These are phyloP conservation scores for Empidonax traillii DNA, from an alignment of 2,113 vertebrate genomes.

Conservation along the genomic window DNA sequence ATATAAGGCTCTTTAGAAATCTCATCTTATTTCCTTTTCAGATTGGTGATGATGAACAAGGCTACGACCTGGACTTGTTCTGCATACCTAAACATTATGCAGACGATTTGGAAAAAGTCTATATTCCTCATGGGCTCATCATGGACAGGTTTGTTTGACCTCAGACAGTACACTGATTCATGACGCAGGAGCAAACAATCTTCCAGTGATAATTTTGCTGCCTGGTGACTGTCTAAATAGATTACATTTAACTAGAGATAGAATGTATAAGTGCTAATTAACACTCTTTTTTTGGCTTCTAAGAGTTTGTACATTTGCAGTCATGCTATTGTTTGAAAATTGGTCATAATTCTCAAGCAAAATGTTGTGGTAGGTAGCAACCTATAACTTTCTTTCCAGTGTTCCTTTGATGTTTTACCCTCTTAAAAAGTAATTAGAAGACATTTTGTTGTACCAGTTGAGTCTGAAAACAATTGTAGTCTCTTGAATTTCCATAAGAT, in stretches of 20 bases:
- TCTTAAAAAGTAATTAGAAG: neutral
- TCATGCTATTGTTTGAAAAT: neutral
- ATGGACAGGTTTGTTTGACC: constrained; percentile 88
- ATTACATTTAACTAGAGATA: neutral
- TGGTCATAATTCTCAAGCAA: neutral
- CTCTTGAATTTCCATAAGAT: neutral
- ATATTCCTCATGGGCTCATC: constrained; percentile 97
- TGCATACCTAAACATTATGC: constrained; percentile 98
- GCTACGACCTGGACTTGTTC: constrained; percentile 95
- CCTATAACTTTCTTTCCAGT: neutral
- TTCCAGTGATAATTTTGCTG: neutral
- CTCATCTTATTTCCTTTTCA: constrained; percentile 74
- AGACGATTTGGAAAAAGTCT: constrained; percentile 90
- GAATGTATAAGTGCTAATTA: neutral
- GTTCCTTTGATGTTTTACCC: neutral
- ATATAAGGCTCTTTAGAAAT: neutral
- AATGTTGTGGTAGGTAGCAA: neutral
- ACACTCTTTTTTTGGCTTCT: neutral
- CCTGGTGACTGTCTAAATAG: neutral
- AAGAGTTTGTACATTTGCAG: neutral
- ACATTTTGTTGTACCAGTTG: neutral
- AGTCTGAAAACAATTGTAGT: neutral
- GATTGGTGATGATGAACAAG: constrained; percentile 94
- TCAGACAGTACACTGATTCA: neutral
- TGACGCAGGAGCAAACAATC: neutral